Evolutionary conservation across 2,888 invertebrate genomes (phyloP), one percentile per base, ranked within the genome.

Genomic region (Diarsia dahlii): DNA sequence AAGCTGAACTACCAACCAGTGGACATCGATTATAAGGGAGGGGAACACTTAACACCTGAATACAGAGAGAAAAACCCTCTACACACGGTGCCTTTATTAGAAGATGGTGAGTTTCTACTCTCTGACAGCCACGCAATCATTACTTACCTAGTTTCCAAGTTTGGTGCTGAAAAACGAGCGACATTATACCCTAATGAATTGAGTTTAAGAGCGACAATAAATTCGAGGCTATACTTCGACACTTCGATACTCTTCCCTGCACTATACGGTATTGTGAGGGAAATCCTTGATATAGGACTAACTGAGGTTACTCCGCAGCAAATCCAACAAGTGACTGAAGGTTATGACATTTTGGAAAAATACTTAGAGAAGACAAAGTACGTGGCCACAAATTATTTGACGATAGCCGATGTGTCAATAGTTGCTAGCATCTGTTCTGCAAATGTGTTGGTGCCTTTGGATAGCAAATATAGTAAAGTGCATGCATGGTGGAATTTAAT

Each of bases 111-210:
- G 45, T 92, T 91, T 50, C 46, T 85, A 0, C 74, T 93, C 0
- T 82, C 90, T 12, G 93, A 93, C 48, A 93, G 93, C 60, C 93
- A 93, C 52, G 91, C 93, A 0, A 93, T 93, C 20, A 87, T 91
- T 0, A 91, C 90, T 0, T 93, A 93, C 72, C 76, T 93, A 18
- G 89, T 91, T 0, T 90, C 92, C 0, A 93, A 93, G 72, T 93
- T 92, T 58, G 93, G 93, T 50, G 90, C 87, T 1, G 90, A 91
- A 0, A 89, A 89, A 52, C 81, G 87, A 65, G 84, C 88, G 6
- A 80, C 87, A 67, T 72, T 91, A 23, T 93, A 93, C 82, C 92
- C 93, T 70, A 83, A 74, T 5, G 93, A 92, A 62, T 68, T 90
- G 50, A 84, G 90, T 83, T 90, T 48, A 48, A 62, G 76, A 70